A percentile compares a stretch with the other conserved stretches of the same genome.
phyloP scores from a whole-genome alignment of 2,888 invertebrate genomes.

The Malthinus seriepunctatus region DNA sequence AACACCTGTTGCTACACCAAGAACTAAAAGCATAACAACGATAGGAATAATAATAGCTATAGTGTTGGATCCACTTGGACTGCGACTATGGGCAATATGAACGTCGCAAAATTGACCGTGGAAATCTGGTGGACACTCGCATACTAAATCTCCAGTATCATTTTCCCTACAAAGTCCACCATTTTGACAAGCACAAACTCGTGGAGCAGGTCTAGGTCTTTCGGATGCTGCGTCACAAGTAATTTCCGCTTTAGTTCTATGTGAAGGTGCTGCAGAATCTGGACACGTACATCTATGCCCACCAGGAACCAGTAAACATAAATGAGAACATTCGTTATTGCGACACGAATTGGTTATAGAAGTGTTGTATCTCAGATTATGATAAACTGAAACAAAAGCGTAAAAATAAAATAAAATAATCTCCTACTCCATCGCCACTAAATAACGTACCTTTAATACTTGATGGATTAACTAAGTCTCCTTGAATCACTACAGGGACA shows the following conservation, averaged over 20 bases:
- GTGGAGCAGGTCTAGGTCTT: constrained; percentile 71
- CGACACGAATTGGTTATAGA: constrained; percentile 70
- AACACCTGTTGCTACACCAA: constrained; percentile 73
- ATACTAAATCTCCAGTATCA: constrained; percentile 63
- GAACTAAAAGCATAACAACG: constrained; percentile 74
- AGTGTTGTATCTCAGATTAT: constrained; percentile 81
- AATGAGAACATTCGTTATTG: constrained; percentile 81
- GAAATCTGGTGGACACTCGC: constrained; percentile 74
- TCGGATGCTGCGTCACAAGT: constrained; percentile 86
- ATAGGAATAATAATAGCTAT: constrained; percentile 83
- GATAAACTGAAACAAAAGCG: constrained; percentile 66
- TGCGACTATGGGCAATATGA: constrained; percentile 63
- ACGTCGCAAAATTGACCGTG: constrained; percentile 76
- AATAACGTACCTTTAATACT: constrained; percentile 71
- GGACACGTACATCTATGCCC: constrained; percentile 92
- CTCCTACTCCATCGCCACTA: neutral
- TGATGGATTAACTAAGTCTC: constrained; percentile 83
- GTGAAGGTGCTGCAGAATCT: constrained; percentile 63
- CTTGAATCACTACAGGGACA: constrained; percentile 80
- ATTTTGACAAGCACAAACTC: constrained; percentile 83
- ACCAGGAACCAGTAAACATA: constrained; percentile 88
- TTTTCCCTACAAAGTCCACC: constrained; percentile 76
- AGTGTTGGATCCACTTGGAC: constrained; percentile 61
- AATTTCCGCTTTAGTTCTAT: constrained; percentile 62
- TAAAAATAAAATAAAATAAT: constrained; percentile 1